Percentiles rank a stretch among this genome's conserved stretches.
phyloP scores from a whole-genome alignment of 1,140 invertebrate species.

The Drepana arcuata region DNA sequence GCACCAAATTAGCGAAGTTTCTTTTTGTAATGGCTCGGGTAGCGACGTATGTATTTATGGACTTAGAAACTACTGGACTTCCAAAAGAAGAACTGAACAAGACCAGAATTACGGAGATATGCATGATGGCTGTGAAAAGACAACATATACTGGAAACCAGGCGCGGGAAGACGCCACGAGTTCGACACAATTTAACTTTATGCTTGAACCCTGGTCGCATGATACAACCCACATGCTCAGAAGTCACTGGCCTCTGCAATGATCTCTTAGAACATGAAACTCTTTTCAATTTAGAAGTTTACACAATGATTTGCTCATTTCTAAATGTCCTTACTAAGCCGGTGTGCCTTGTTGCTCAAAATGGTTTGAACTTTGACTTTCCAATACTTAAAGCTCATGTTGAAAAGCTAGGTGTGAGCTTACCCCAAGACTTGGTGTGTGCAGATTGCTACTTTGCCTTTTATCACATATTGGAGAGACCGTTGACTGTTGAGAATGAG shows the following conservation, averaged over 20 bases:
- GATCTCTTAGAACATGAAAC: conserved; percentile 74
- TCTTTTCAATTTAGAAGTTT: conserved; percentile 71
- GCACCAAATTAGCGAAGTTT: neutral
- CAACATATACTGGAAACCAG: conserved; percentile 57
- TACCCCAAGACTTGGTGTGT: conserved; percentile 70
- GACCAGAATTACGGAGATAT: conserved; percentile 77
- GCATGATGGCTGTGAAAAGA: conserved; percentile 71
- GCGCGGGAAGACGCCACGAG: conserved; percentile 66
- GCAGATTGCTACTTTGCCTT: conserved; percentile 72
- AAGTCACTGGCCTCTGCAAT: conserved; percentile 78
- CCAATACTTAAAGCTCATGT: conserved; percentile 51
- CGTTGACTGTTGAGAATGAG: neutral
- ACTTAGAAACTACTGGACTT: conserved; percentile 77
- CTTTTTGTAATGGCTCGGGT: conserved; percentile 38
- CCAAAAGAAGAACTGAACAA: conserved; percentile 56
- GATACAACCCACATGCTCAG: conserved; percentile 58
- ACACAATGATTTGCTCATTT: conserved; percentile 74
- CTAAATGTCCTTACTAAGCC: conserved; percentile 75
- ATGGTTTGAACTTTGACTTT: conserved; percentile 84
- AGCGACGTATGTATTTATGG: conserved; percentile 75
- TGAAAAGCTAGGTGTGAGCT: conserved; percentile 42
- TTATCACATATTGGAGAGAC: conserved; percentile 33
- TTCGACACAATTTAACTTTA: conserved; percentile 75
- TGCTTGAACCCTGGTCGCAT: conserved; percentile 74
- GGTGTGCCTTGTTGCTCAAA: conserved; percentile 84